Evolutionary conservation across 35 echinoderm and acorn worm species (phyloP).

Genomic region (Lytechinus pictus): DNA sequence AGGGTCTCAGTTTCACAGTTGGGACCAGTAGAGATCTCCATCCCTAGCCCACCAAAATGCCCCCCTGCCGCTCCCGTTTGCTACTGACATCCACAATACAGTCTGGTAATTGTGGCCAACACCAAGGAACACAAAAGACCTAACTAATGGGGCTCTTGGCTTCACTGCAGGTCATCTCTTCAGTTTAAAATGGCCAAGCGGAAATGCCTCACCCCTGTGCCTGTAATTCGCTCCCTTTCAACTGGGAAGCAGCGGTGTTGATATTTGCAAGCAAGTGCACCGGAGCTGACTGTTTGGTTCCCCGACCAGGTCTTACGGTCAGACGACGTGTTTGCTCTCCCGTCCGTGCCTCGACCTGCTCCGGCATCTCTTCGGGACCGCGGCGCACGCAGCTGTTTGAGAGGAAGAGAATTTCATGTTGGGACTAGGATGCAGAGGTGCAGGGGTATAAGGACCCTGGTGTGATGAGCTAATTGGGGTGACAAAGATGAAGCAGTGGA

Average conservation of each 20-base stretch:
- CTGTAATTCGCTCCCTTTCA: neutral
- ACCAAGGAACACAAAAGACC: slow-evolving; percentile 14
- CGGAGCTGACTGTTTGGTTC: neutral
- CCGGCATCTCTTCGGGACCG: neutral
- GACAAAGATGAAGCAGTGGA: neutral
- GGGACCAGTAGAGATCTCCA: slow-evolving; percentile 3
- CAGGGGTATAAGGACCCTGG: neutral
- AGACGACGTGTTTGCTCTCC: neutral
- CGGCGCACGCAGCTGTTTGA: slow-evolving; percentile 19
- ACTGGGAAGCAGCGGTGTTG: slow-evolving; percentile 41
- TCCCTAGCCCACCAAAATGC: slow-evolving; percentile 14
- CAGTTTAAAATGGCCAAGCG: neutral
- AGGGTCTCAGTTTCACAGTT: neutral
- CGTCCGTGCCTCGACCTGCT: neutral
- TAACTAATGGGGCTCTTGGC: slow-evolving; percentile 22
- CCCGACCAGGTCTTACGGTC: neutral
- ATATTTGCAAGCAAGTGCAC: slow-evolving; percentile 26
- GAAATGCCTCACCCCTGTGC: slow-evolving; percentile 15
- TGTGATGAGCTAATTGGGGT: slow-evolving; percentile 21
- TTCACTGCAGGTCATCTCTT: neutral
- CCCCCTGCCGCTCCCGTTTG: slow-evolving; percentile 37
- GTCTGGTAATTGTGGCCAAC: slow-evolving; percentile 28
- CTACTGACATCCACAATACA: slow-evolving; percentile 12
- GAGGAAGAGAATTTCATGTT: slow-evolving; percentile 21
- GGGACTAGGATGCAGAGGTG: neutral